phyloP scores from a whole-genome alignment of 2,888 invertebrate genomes.

The Podotricha telesiphe region DNA sequence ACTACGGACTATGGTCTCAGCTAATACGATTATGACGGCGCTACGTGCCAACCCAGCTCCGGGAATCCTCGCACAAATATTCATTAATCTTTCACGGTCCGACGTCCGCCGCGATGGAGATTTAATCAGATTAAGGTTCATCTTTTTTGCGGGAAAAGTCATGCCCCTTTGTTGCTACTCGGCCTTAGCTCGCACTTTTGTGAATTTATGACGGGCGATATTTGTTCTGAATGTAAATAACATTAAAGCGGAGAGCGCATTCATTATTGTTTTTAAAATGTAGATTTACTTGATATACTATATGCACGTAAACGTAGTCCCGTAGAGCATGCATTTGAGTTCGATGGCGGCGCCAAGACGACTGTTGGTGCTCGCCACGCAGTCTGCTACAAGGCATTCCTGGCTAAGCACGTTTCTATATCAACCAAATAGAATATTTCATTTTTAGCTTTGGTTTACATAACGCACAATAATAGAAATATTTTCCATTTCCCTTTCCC shows the following conservation, averaged over 20 bases:
- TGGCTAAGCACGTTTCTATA: slow-evolving; percentile 57
- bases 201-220: slow-evolving; percentile 78
- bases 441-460: slow-evolving; percentile 26
- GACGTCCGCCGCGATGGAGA: slow-evolving; percentile 83
- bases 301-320: slow-evolving; percentile 23
- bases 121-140: slow-evolving; percentile 85
- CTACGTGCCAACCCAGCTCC: slow-evolving; percentile 81
- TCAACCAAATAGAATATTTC: slow-evolving; percentile 48
- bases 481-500: too few relatives aligned
- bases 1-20: slow-evolving; percentile 64
- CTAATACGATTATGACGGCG: slow-evolving; percentile 83
- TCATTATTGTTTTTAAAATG: slow-evolving; percentile 27
- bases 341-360: slow-evolving; percentile 64
- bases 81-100: slow-evolving; percentile 84
- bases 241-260: slow-evolving; percentile 42
- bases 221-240: slow-evolving; percentile 79
- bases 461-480: too few relatives aligned
- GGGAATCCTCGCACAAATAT: slow-evolving; percentile 83
- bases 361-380: slow-evolving; percentile 68
- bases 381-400: slow-evolving; percentile 65
- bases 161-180: slow-evolving; percentile 81
- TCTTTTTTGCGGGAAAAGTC: slow-evolving; percentile 82
- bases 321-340: slow-evolving; percentile 46
- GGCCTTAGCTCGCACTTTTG: slow-evolving; percentile 79
- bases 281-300: slow-evolving; percentile 8